phyloP scores from a whole-genome alignment of 2,888 invertebrate genomes.

The Drosophila pseudotakahashii region DNA sequence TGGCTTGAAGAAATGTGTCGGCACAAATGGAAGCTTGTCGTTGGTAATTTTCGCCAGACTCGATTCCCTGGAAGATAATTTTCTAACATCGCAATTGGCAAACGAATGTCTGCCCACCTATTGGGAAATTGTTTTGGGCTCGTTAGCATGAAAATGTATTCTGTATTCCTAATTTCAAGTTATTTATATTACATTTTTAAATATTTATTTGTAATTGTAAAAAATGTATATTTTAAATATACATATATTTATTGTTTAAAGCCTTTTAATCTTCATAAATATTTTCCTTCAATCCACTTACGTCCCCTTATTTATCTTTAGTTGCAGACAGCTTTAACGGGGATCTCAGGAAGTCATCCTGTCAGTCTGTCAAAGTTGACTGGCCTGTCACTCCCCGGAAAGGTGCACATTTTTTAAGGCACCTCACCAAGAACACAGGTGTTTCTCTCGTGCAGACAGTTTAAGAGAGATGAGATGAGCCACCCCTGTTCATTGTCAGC shows the following conservation, averaged over 20 bases:
- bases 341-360: constrained; percentile 3
- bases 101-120: constrained; percentile 2
- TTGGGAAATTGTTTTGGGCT: constrained; percentile 7
- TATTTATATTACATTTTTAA: too few species aligned
- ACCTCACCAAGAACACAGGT: constrained; percentile 19
- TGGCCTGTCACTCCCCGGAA: constrained; percentile 23
- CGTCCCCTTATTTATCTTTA: constrained; percentile 7
- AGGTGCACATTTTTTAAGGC: constrained; percentile 30
- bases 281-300: constrained; percentile 1
- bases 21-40: constrained; percentile 28
- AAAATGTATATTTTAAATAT: too few species aligned
- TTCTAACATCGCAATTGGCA: constrained; percentile 18
- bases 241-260: not conserved
- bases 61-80: constrained; percentile 10
- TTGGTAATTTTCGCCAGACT: constrained; percentile 11
- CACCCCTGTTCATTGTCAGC: constrained; percentile 23
- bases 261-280: not conserved
- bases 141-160: not conserved
- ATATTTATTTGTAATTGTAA: not conserved
- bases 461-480: constrained; percentile 7
- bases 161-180: too few species aligned
- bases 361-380: constrained; percentile 27
- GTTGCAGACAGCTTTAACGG: constrained; percentile 8
- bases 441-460: constrained; percentile 4
- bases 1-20: constrained; percentile 25